Base-by-base conservation (phyloP, 2,113 vertebrate species). In the Butastur rufipennis region DNA sequence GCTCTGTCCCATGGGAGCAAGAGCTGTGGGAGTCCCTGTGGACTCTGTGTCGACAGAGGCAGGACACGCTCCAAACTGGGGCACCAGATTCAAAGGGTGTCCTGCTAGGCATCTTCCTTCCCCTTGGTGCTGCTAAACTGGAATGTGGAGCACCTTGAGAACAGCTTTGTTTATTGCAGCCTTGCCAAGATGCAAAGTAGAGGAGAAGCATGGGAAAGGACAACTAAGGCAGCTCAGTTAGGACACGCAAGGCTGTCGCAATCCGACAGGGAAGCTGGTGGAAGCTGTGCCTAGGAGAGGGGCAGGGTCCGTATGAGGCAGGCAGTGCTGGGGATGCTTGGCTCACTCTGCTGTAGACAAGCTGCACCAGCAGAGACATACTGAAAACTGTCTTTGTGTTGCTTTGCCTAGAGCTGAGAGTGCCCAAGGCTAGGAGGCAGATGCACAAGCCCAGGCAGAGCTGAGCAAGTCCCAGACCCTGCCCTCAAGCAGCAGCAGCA, bases 241-340 rank as follows among this genome's bases (percentile, higher is more conserved):
- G 81, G 59, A 85, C 4, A 38, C 42, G 40, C 1, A 0, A 0
- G 0, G 1, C 58, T 82, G 62, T 21, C 0, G 0, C 32, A 58
- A 13, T 73, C 83, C 4, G 3, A 11, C 0, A 2, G 23, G 18
- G n/a, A n/a, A 66, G 45, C 58, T 61, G 58, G 34, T 42, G 38
- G 19, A 42, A 43, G 53, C n/a, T 61, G 48, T 65, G 29, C 62
- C 22, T n/a, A 36, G 56, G 20, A 83, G 15, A 56, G 22, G 59
- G 66, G 16, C 43, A 31, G 52, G 43, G 14, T 71, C 56, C 6
- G 0, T 9, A 18, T 1, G 3, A 59, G 59, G 20, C 73, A 74
- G 81, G 65, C 26, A n/a, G 36, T 16, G 65, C 65, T 47, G 22
- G 8, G 59, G 36, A 10, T 42, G 63, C 50, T 65, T 26, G 32